Conservation (phyloP, 2,888 invertebrate species). For the Antitype chi region DNA sequence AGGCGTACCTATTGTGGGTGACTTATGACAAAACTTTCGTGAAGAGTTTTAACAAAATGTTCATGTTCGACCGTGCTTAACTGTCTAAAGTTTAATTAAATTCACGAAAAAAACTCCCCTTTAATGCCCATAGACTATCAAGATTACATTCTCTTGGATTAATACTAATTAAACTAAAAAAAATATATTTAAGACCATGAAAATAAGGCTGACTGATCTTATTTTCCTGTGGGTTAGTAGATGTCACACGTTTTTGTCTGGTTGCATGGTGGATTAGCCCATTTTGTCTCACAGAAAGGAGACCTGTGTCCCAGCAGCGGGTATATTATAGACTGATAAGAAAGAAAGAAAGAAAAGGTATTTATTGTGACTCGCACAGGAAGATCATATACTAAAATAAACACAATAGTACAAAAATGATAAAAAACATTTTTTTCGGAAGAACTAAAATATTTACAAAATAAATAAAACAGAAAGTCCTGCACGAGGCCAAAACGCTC, state of each 20-base stretch:
- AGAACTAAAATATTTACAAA: too few relatives aligned
- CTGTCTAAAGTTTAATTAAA: conserved; percentile 77
- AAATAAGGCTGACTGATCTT: not conserved
- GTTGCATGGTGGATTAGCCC: not conserved
- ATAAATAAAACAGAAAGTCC: too few relatives aligned
- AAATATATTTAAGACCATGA: conserved; percentile 33
- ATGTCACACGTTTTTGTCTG: not conserved
- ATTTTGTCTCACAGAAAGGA: too few relatives aligned
- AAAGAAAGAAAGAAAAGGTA: too few relatives aligned
- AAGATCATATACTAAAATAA: too few relatives aligned
- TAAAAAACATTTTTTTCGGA: too few relatives aligned
- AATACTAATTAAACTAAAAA: conserved; percentile 59
- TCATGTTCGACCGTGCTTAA: conserved; percentile 66
- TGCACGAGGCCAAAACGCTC: too few relatives aligned
- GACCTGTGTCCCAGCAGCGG: not conserved
- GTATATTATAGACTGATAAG: not conserved
- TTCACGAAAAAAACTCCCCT: conserved; percentile 67
- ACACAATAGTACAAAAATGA: too few relatives aligned
- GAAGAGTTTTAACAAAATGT: conserved; percentile 65
- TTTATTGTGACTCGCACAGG: too few relatives aligned
- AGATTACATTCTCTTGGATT: conserved; percentile 66
- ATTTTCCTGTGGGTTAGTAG: not conserved
- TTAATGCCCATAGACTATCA: conserved; percentile 65
- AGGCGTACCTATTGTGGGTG: conserved; percentile 57
- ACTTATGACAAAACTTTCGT: conserved; percentile 67